Evolutionary conservation across 2,797 vertebrate species (phyloP).

Genomic region (Kryptolebias ocellatus): DNA sequence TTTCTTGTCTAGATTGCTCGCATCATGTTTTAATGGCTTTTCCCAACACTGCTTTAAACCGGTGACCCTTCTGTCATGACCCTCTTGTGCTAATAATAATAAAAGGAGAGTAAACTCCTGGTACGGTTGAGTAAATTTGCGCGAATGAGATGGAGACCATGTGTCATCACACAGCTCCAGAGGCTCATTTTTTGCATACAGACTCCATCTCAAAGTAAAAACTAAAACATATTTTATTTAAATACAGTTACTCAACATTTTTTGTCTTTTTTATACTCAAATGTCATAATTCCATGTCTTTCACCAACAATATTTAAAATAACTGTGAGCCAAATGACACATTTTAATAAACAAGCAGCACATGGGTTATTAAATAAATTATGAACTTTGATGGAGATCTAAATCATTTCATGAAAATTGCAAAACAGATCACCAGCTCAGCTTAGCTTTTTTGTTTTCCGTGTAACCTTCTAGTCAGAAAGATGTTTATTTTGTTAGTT

Average conservation of each 20-base stretch:
- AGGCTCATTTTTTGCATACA: neutral
- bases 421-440: too few species aligned
- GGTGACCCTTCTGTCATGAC: slow-evolving; percentile 1
- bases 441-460: too few species aligned
- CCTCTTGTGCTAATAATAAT: slow-evolving; percentile 14
- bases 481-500: too few species aligned
- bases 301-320: too few species aligned
- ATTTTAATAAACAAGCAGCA: too few species aligned
- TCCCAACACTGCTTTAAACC: slow-evolving; percentile 12
- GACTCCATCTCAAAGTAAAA: slow-evolving; percentile 7
- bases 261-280: neutral
- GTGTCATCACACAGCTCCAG: slow-evolving; percentile 13
- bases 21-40: slow-evolving; percentile 21
- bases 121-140: slow-evolving; percentile 19
- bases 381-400: too few species aligned
- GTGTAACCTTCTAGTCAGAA: too few species aligned
- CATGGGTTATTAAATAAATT: too few species aligned
- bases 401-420: too few species aligned
- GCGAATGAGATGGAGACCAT: slow-evolving; percentile 24
- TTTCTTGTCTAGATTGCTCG: slow-evolving; percentile 28
- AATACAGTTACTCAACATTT: neutral
- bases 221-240: neutral
- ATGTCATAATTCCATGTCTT: too few species aligned
- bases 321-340: too few species aligned
- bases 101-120: slow-evolving; percentile 16